Base-by-base conservation (phyloP, 1,140 invertebrate genomes). In the Ceratosolen fusciceps region DNA sequence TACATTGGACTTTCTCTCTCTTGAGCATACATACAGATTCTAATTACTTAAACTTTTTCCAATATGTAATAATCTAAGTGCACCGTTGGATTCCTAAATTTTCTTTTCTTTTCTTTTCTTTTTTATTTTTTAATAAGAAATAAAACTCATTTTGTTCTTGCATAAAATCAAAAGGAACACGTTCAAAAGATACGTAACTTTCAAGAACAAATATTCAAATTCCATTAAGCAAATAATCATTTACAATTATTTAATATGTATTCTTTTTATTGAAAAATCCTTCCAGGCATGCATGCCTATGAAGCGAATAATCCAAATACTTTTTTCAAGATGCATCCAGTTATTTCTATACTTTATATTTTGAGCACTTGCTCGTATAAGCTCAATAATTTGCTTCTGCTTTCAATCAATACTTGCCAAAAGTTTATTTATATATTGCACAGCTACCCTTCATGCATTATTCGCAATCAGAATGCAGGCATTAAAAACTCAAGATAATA, bases 391-490 rank as follows among this genome's bases (percentile, higher is more conserved):
- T 2, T 58, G 8, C 56, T 29, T 29, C 8, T 58, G 24, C 8
- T 58, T 26, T 58, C 1, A 29, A 58, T 58, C 56, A 29, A 29
- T 58, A 26, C 8, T 29, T 58, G 2, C 1, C 12, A 58, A 58
- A 0, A 58, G 56, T 58, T 58, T 29, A 58, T 58, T 58, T 58
- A 58, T 58, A 58, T 58, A 58, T 58, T n/a, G 21, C 29, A 58
- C 9, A 58, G 56, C 56, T 14, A 29, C 24, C 2, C 24, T 29
- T 58, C n/a, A 7, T 29, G 9, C 4, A 0, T 29, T 29, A 58
- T 1, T 58, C 26, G 2, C 49, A 52, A 52, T 19, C 14, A 2
- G 21, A 52, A 52, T 9, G 21, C 19, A 4, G 10, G 21, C 49
- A 52, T 5, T 14, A 19, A 52, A 52, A 3, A 8, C 14, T n/a